Evolutionary conservation across 2,888 invertebrate genomes (phyloP), one percentile per base, ranked within the genome.

Genomic region (Patella ulyssiponensis): DNA sequence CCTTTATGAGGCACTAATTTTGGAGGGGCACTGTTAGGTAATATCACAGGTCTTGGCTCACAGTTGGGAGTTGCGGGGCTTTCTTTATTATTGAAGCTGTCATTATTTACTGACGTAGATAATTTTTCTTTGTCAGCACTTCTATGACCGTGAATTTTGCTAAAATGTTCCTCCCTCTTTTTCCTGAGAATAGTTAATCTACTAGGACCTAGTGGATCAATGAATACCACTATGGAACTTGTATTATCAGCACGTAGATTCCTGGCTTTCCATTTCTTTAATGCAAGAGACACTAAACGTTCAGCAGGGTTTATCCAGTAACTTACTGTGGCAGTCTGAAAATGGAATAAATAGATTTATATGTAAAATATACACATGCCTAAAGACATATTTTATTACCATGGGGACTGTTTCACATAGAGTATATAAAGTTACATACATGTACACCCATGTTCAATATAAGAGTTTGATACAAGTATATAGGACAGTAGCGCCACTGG

Each of bases 191-290:
- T 84, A 1, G 87, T 87, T 2, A 88, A 80, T 77, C 88, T 87
- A 51, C 88, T 84, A 1, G 88, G 96, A 0, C 96, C 96, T 0
- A 96, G 95, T 71, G 97, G 97, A 92, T 98, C 97, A 81, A 98
- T 93, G 94, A 98, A 96, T 27, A 98, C 93, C 0, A 96, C 96
- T 27, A 99, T 96, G 71, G 97, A 98, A 17, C 97, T 97, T 0
- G 98, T 97, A 91, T 99, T 99, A 92, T 99, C 99, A 0, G 99
- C 98, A 64, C 98, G 94, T 94, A 98, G 95, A 89, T 95, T 94
- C 9, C 96, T 95, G 73, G 94, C 94, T 27, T 95, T 94, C 98
- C 98, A 99, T 77, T 94, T 94, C 83, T 96, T 95, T 74, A 96
- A 93, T 73, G 96, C 97, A 88, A 93, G 94, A 91, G 94, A 96